Conservation (phyloP, 2,797 vertebrate species). For the Enteromius anoplus region DNA sequence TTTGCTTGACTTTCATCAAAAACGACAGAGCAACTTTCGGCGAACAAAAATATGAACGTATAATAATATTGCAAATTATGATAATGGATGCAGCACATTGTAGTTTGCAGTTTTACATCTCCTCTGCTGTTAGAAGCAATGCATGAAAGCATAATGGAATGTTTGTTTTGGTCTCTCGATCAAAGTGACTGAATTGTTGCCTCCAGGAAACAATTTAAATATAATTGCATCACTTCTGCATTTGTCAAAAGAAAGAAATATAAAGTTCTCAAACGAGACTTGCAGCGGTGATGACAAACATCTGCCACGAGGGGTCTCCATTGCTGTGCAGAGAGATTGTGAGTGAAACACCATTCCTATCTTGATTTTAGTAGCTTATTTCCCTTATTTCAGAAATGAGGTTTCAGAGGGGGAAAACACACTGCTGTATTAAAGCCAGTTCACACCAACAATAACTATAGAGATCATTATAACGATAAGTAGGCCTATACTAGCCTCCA, state of each 20-base stretch:
- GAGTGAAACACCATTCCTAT: not conserved
- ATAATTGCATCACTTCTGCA: conserved; percentile 6
- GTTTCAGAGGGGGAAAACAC: not conserved
- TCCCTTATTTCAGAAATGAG: not conserved
- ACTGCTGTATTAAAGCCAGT: not conserved
- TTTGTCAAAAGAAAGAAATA: conserved; percentile 21
- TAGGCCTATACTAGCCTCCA: not conserved
- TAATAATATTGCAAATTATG: conserved; percentile 2
- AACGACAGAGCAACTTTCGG: not conserved
- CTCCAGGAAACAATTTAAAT: conserved; percentile 28
- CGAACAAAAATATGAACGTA: not conserved
- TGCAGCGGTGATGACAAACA: conserved; percentile 1
- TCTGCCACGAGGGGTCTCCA: conserved; percentile 43
- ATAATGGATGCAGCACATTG: conserved; percentile 5
- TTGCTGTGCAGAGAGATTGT: not conserved
- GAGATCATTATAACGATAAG: not conserved
- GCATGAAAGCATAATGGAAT: not conserved
- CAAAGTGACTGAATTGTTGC: conserved; percentile 11
- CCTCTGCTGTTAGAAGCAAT: conserved; percentile 5
- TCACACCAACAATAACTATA: not conserved
- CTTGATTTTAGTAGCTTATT: not conserved
- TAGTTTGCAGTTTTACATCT: not conserved
- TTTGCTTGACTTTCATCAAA: not conserved
- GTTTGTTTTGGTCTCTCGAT: conserved; percentile 9
- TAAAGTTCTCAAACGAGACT: not conserved